Conservation (phyloP, 2,888 invertebrate genomes). For the Matsumyia berberina region DNA sequence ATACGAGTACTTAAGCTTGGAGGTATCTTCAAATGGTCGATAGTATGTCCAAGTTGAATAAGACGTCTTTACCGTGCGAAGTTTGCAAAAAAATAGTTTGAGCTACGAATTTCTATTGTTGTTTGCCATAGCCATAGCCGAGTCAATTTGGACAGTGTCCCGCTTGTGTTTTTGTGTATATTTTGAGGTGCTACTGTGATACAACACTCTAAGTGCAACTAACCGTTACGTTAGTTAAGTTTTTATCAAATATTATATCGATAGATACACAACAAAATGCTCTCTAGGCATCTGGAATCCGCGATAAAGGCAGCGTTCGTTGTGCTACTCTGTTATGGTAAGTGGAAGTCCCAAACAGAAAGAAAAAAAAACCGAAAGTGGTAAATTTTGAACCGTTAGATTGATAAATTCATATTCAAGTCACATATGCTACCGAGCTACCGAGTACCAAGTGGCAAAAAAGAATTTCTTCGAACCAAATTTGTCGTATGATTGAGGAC, state of each 20-base stretch:
- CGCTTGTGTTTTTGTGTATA: slow-evolving; percentile 12
- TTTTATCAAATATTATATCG: slow-evolving; percentile 24
- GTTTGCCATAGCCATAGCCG: slow-evolving; percentile 16
- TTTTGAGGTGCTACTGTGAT: slow-evolving; percentile 17
- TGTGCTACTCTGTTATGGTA: slow-evolving; percentile 61
- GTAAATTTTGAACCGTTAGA: slow-evolving; percentile 5
- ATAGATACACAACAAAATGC: slow-evolving; percentile 38
- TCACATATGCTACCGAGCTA: too few species aligned
- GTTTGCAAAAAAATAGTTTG: slow-evolving; percentile 32
- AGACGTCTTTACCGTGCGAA: slow-evolving; percentile 29
- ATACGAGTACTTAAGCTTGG: slow-evolving; percentile 14
- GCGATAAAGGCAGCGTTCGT: slow-evolving; percentile 47
- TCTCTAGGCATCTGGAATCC: slow-evolving; percentile 38
- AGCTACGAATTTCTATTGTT: slow-evolving; percentile 18
- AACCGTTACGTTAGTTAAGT: slow-evolving; percentile 45
- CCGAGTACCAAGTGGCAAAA: too few species aligned
- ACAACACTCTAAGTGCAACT: slow-evolving; percentile 48
- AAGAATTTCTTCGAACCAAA: slow-evolving; percentile 45
- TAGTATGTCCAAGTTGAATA: slow-evolving; percentile 46
- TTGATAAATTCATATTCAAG: slow-evolving; percentile 35
- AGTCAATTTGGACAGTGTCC: slow-evolving; percentile 16
- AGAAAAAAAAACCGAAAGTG: slow-evolving; percentile 28
- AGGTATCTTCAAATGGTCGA: slow-evolving; percentile 34
- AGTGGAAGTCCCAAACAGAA: slow-evolving; percentile 29
- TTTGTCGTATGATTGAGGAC: neutral